Conservation (phyloP, 2,888 invertebrate genomes). For the Nezara viridula region DNA sequence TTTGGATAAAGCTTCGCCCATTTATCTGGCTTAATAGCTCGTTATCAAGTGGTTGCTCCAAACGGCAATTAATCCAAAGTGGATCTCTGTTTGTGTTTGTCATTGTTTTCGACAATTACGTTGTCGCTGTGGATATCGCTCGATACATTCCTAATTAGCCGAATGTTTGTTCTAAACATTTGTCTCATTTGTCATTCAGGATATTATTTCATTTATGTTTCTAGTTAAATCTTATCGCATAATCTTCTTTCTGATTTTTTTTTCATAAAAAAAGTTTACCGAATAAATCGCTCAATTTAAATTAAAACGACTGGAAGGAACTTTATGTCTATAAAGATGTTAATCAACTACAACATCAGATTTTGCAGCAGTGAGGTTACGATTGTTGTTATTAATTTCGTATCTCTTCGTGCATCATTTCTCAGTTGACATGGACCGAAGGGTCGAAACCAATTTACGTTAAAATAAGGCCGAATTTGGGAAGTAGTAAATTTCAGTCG, state of each 20-base stretch:
- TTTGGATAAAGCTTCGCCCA: not conserved
- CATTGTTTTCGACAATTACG: not conserved
- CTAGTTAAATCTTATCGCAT: not conserved
- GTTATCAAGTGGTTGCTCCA: conserved; percentile 1
- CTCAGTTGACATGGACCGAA: no score
- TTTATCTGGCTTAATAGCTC: conserved; percentile 6
- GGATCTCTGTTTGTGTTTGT: conserved; percentile 39
- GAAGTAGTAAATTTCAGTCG: no score
- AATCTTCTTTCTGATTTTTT: not conserved
- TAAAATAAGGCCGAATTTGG: no score
- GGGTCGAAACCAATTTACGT: no score
- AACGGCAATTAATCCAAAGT: conserved; percentile 35
- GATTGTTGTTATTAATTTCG: no score
- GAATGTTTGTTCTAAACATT: not conserved
- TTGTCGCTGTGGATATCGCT: not conserved
- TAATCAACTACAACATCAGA: no score
- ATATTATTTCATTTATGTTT: not conserved
- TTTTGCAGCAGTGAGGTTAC: no score
- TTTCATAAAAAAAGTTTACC: no score
- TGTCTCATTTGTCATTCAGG: not conserved
- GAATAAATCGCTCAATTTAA: no score
- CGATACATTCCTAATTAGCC: not conserved
- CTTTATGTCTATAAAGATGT: no score
- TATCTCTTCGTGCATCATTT: no score
- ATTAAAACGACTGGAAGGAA: no score